phyloP scores from a whole-genome alignment of 1,140 invertebrate species.

The Drosophila miranda region DNA sequence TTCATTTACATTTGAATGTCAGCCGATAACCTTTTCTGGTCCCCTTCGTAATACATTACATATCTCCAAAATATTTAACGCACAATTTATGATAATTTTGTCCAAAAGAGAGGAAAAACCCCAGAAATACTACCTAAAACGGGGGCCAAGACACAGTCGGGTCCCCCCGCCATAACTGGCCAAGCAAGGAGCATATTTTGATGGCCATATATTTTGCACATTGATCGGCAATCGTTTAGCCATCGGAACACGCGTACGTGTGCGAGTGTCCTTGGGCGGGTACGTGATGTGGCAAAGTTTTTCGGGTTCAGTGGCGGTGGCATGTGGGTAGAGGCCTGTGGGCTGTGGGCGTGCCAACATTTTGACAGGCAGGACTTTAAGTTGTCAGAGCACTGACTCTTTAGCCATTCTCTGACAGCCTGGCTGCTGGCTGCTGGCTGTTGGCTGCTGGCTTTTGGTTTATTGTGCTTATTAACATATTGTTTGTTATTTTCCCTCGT shows the following conservation, averaged over 20 bases:
- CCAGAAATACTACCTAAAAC: too few relatives aligned
- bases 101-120: too few relatives aligned
- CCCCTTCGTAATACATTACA: slow-evolving; percentile 38
- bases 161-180: slow-evolving; percentile 10
- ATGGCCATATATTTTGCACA: slow-evolving; percentile 67
- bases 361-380: slow-evolving; percentile 75
- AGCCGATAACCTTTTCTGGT: neutral
- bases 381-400: slow-evolving; percentile 69
- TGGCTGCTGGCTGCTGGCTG: neutral
- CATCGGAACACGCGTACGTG: too few relatives aligned
- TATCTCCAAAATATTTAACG: slow-evolving; percentile 59
- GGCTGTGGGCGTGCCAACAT: slow-evolving; percentile 43
- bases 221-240: slow-evolving; percentile 66
- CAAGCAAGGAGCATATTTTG: slow-evolving; percentile 55
- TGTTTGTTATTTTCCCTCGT: slow-evolving; percentile 49
- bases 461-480: slow-evolving; percentile 80
- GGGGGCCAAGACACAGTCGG: too few relatives aligned
- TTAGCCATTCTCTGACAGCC: slow-evolving; percentile 39
- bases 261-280: slow-evolving; percentile 19
- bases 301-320: slow-evolving; percentile 40
- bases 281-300: slow-evolving; percentile 68
- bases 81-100: slow-evolving; percentile 73
- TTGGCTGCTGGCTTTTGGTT: too few relatives aligned
- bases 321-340: neutral
- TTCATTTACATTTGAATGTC: slow-evolving; percentile 77